phyloP scores from a whole-genome alignment of 2,113 vertebrate species.

The Brienomyrus longianalis region DNA sequence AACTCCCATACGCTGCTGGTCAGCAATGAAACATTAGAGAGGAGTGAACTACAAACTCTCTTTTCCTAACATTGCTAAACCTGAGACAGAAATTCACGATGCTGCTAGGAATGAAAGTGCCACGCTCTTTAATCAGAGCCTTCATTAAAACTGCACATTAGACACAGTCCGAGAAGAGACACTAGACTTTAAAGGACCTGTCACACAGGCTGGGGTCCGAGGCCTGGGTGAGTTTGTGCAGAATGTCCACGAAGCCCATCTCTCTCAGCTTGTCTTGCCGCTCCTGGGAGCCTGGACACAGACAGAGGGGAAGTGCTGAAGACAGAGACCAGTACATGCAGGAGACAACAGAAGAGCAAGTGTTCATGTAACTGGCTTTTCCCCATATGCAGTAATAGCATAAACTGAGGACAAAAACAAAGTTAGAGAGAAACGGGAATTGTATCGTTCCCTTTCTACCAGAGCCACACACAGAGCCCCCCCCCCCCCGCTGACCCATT shows the following conservation, averaged over 20 bases:
- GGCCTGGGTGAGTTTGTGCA: conserved; percentile 91
- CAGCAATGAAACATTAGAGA: not conserved
- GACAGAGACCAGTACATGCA: not conserved
- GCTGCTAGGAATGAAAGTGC: not conserved
- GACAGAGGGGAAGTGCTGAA: conserved; percentile 9
- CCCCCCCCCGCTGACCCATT: not conserved
- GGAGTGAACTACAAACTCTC: too few relatives aligned
- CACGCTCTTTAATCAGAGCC: not conserved
- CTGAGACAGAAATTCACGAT: not conserved
- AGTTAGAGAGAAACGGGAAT: not conserved
- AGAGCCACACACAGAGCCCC: not conserved
- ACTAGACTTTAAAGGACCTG: conserved; percentile 62
- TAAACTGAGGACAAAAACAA: not conserved
- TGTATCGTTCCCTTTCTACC: not conserved
- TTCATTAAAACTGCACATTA: not conserved
- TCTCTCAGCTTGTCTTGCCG: conserved; percentile 94
- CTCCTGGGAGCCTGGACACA: conserved; percentile 82
- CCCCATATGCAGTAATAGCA: not conserved
- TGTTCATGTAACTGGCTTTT: not conserved
- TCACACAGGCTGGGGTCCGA: conserved; percentile 90
- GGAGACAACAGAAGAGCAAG: not conserved
- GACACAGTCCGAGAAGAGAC: not conserved
- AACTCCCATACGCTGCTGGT: not conserved
- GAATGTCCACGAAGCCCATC: conserved; percentile 93
- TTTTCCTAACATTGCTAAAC: not conserved